phyloP scores from a whole-genome alignment of 2,113 vertebrate genomes.

The Rhynchopsitta pachyrhyncha region DNA sequence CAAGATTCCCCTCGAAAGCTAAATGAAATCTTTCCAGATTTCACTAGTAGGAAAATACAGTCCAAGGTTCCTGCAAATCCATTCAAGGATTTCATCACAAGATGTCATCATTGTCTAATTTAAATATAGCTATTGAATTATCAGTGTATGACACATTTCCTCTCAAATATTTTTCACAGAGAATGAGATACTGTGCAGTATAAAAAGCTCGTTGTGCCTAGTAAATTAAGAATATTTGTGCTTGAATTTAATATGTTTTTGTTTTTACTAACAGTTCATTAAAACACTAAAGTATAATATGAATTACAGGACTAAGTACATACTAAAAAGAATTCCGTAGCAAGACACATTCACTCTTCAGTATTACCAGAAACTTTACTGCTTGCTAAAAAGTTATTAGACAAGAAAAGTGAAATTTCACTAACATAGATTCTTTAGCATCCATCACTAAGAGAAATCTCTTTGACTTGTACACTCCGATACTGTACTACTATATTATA shows the following conservation, averaged over 20 bases:
- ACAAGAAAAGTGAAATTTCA: background rate
- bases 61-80: background rate
- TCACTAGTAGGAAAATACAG: background rate
- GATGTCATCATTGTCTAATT: constrained; percentile 31
- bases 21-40: background rate
- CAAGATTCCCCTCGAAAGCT: background rate
- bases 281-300: background rate
- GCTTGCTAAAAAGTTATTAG: background rate
- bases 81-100: constrained; percentile 20
- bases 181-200: background rate
- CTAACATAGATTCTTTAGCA: background rate
- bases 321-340: constrained; percentile 29
- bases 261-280: constrained; percentile 23
- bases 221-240: background rate
- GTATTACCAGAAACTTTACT: constrained; percentile 5
- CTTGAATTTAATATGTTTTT: constrained; percentile 3
- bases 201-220: background rate
- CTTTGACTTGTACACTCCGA: background rate
- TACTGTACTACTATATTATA: background rate
- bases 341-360: background rate
- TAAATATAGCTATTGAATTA: constrained; percentile 26
- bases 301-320: background rate
- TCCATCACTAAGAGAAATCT: background rate
- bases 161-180: background rate
- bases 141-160: background rate